Conservation (phyloP, 1,140 invertebrate genomes). For the Halesus radiatus region DNA sequence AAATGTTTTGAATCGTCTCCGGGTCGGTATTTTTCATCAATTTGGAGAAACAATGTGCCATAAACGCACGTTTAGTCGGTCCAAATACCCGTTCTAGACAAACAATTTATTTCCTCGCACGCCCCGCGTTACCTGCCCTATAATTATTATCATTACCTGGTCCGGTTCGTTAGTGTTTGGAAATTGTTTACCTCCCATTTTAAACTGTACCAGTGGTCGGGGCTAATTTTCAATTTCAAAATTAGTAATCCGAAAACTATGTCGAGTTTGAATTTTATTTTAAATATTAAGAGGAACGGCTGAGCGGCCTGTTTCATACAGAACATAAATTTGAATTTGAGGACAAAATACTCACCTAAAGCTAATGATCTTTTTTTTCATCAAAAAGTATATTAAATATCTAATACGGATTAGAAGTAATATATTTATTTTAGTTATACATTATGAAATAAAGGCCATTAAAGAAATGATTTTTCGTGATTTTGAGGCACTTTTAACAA, state of each 20-base stretch:
- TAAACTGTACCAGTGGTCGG: not conserved
- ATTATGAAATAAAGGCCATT: too few species aligned
- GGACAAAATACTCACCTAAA: too few species aligned
- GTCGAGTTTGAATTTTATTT: not conserved
- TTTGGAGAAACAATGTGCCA: constrained; percentile 53
- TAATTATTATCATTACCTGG: constrained; percentile 35
- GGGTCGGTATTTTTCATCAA: constrained; percentile 45
- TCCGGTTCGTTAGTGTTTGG: constrained; percentile 16
- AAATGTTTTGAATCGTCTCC: too few species aligned
- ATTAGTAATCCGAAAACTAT: not conserved
- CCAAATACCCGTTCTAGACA: constrained; percentile 54
- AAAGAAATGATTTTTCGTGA: too few species aligned
- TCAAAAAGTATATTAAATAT: too few species aligned
- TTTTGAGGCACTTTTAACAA: too few species aligned
- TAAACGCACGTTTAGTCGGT: constrained; percentile 49
- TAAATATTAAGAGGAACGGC: not conserved
- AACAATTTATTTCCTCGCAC: constrained; percentile 56
- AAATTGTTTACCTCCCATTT: constrained; percentile 38
- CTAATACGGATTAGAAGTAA: too few species aligned
- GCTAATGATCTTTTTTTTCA: too few species aligned
- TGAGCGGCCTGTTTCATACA: not conserved
- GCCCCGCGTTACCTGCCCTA: constrained; percentile 38
- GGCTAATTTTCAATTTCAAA: constrained; percentile 20
- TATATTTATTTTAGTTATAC: too few species aligned
- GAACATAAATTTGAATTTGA: too few species aligned